Conservation (phyloP, 2,113 vertebrate genomes). For the Halichoerus grypus region DNA sequence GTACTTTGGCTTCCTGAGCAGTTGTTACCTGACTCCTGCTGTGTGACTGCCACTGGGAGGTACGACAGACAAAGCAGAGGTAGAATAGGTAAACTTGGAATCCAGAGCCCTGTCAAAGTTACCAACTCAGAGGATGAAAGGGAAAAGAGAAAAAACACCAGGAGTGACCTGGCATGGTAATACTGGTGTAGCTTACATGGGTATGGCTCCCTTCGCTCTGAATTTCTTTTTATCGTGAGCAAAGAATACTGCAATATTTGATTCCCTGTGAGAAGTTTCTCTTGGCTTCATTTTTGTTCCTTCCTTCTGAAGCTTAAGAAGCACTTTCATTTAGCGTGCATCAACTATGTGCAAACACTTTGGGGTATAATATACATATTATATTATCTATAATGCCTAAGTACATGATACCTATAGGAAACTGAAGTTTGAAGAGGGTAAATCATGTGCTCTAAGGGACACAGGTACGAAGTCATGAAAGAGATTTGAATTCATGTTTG, state of each 20-base stretch:
- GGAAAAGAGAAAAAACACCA: not conserved
- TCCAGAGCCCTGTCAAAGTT: not conserved
- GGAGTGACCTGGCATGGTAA: not conserved
- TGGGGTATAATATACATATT: not conserved
- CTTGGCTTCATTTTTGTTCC: not conserved
- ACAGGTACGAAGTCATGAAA: not conserved
- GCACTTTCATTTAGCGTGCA: not conserved
- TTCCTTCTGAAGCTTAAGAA: not conserved
- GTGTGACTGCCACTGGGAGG: not conserved
- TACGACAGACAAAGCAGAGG: not conserved
- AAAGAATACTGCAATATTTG: not conserved
- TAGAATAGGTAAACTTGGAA: not conserved
- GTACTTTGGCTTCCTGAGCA: not conserved
- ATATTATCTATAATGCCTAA: not conserved
- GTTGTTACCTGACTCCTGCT: not conserved
- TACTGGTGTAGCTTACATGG: not conserved
- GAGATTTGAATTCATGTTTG: not conserved
- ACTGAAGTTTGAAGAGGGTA: not conserved
- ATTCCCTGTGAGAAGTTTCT: not conserved
- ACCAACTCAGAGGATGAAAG: not conserved
- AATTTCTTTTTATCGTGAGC: not conserved
- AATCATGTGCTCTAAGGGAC: not conserved
- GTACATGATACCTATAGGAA: not conserved
- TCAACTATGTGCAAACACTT: not conserved
- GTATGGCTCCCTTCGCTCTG: not conserved